phyloP scores from a whole-genome alignment of 2,888 invertebrate species.

The Agapostemon virescens region DNA sequence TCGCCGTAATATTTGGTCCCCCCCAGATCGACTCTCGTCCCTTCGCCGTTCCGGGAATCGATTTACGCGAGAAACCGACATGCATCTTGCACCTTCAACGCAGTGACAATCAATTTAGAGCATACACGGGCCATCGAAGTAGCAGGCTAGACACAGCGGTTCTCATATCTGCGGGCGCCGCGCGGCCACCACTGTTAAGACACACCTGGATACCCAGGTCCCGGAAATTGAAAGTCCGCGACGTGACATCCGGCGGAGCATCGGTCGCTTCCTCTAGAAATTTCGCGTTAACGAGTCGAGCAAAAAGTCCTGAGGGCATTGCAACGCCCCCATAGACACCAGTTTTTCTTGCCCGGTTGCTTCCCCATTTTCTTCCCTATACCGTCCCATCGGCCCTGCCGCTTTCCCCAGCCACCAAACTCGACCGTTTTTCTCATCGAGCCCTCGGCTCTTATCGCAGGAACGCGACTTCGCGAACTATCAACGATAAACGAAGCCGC shows the following conservation, averaged over 20 bases:
- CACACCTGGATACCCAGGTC: constrained; percentile 49
- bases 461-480: constrained; percentile 48
- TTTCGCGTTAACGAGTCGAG: constrained; percentile 67
- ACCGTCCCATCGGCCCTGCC: background rate
- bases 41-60: constrained; percentile 36
- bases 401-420: background rate
- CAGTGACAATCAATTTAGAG: constrained; percentile 68
- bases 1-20: constrained; percentile 49
- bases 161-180: constrained; percentile 42
- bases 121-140: constrained; percentile 24
- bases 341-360: constrained; percentile 8
- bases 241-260: constrained; percentile 72
- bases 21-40: constrained; percentile 36
- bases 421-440: constrained; percentile 5
- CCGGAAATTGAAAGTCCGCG: constrained; percentile 78
- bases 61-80: constrained; percentile 51
- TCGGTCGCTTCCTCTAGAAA: constrained; percentile 62
- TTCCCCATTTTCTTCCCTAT: constrained; percentile 31
- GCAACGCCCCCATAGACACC: constrained; percentile 22
- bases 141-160: constrained; percentile 34
- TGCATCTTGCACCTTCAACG: constrained; percentile 64
- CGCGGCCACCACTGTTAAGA: background rate
- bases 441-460: constrained; percentile 11
- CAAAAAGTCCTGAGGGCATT: constrained; percentile 37
- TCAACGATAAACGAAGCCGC: constrained; percentile 24